Conservation (phyloP, 2,888 invertebrate species). For the Theristus sp. region DNA sequence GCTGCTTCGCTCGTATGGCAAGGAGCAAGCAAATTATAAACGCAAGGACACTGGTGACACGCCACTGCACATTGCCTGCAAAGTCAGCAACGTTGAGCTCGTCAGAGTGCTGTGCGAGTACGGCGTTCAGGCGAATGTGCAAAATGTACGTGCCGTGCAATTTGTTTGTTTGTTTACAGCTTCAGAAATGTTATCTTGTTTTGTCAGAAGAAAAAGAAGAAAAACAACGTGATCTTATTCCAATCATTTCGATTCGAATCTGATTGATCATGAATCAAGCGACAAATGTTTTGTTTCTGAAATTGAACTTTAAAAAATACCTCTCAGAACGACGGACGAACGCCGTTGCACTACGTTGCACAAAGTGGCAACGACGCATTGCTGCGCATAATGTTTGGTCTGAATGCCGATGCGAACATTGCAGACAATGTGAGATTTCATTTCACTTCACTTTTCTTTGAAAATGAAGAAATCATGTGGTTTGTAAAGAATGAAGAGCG, state of each 20-base stretch:
- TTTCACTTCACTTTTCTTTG: no score
- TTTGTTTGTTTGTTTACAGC: no score
- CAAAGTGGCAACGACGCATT: conserved; percentile 83
- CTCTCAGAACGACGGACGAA: conserved; percentile 47
- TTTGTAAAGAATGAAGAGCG: no score
- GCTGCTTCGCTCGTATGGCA: conserved; percentile 60
- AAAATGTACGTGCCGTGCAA: conserved; percentile 45
- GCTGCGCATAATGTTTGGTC: conserved; percentile 83
- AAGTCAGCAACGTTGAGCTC: conserved; percentile 77
- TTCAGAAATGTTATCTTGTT: no score
- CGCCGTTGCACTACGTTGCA: conserved; percentile 81
- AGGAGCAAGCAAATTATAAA: conserved; percentile 53
- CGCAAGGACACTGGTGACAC: conserved; percentile 57
- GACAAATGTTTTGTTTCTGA: background rate
- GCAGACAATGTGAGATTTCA: conserved; percentile 58
- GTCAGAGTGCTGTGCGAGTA: conserved; percentile 74
- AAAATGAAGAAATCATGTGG: no score
- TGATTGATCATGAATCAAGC: no score
- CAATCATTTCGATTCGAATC: no score
- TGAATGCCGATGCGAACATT: conserved; percentile 79
- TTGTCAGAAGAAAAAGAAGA: no score
- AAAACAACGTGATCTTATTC: no score
- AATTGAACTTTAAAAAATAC: background rate
- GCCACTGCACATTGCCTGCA: conserved; percentile 80
- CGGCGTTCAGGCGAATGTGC: conserved; percentile 71